These are phyloP conservation scores for Austrolebias charrua DNA, from an alignment of 2,797 vertebrate genomes.

Conservation along the genomic window DNA sequence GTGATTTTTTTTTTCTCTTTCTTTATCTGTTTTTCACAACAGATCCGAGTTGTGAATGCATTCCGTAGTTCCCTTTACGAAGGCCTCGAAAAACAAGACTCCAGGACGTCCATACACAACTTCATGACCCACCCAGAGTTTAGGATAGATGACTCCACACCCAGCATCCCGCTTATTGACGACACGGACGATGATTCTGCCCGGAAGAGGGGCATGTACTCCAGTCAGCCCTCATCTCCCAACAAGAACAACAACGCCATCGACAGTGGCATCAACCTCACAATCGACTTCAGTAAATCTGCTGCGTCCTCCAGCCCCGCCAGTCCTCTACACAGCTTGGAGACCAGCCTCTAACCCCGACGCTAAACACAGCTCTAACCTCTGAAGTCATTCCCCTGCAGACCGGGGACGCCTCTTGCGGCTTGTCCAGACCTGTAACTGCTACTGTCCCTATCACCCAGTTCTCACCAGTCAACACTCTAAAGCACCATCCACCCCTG, in stretches of 20 bases:
- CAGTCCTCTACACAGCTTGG: slow-evolving; percentile 99
- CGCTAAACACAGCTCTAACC: slow-evolving; percentile 57
- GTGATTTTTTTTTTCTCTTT: slow-evolving; percentile 25
- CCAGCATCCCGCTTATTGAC: slow-evolving; percentile 97
- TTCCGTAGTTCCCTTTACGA: slow-evolving; percentile 99
- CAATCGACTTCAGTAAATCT: slow-evolving; percentile 97
- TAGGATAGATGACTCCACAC: slow-evolving; percentile 98
- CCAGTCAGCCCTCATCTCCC: slow-evolving; percentile 92
- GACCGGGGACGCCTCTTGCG: slow-evolving; percentile 29
- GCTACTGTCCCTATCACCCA: slow-evolving; percentile 35
- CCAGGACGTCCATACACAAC: slow-evolving; percentile 99
- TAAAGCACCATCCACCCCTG: slow-evolving; percentile 1
- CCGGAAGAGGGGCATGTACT: slow-evolving; percentile 81
- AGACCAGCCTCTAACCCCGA: slow-evolving; percentile 97
- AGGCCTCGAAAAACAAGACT: slow-evolving; percentile 99
- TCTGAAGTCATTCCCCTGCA: slow-evolving; percentile 49
- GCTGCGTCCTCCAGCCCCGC: slow-evolving; percentile 96
- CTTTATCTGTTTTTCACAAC: slow-evolving; percentile 53
- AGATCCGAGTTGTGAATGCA: slow-evolving; percentile 99
- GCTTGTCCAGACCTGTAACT: slow-evolving; percentile 50
- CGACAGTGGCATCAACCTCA: slow-evolving; percentile 97
- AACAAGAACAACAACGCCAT: slow-evolving; percentile 99
- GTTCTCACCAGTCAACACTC: neutral
- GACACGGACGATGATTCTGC: slow-evolving; percentile 93
- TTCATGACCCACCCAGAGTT: slow-evolving; percentile 99